Evolutionary conservation across 2,113 vertebrate species (phyloP).

Genomic region (Oriolus oriolus): DNA sequence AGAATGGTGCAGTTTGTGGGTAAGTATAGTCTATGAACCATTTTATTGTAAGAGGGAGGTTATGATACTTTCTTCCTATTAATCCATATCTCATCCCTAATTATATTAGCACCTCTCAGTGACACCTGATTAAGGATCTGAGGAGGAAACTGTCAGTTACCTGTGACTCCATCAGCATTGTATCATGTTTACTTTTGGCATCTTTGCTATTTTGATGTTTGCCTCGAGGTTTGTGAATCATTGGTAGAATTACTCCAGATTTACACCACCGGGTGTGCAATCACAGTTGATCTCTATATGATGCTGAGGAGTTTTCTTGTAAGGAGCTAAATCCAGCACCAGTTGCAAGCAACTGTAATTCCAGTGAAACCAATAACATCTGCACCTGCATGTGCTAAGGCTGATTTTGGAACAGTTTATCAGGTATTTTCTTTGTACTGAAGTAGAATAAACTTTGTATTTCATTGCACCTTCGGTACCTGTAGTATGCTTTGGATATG

Average conservation of each 20-base stretch:
- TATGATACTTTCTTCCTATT: conserved; percentile 51
- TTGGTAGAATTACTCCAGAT: conserved; percentile 17
- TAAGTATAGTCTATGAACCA: neutral
- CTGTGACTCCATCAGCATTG: conserved; percentile 28
- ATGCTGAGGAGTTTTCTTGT: neutral
- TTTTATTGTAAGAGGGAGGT: conserved; percentile 11
- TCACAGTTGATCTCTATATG: neutral
- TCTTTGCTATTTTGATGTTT: neutral
- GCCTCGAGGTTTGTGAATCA: neutral
- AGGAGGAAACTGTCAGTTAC: neutral
- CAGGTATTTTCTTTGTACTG: conserved; percentile 31
- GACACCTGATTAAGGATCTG: conserved; percentile 42
- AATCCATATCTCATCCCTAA: conserved; percentile 66
- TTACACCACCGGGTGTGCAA: neutral
- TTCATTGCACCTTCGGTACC: conserved; percentile 19
- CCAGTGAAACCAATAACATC: conserved; percentile 25
- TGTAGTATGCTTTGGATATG: neutral
- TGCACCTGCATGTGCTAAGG: conserved; percentile 35
- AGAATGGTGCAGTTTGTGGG: conserved; percentile 1
- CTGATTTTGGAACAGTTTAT: conserved; percentile 21
- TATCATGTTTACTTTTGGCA: neutral
- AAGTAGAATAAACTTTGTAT: conserved; percentile 35
- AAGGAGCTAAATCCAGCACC: neutral
- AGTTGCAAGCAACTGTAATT: conserved; percentile 1
- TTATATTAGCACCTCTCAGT: conserved; percentile 31